Conservation (phyloP, 2,888 invertebrate species). For the Ophion slaviceki region DNA sequence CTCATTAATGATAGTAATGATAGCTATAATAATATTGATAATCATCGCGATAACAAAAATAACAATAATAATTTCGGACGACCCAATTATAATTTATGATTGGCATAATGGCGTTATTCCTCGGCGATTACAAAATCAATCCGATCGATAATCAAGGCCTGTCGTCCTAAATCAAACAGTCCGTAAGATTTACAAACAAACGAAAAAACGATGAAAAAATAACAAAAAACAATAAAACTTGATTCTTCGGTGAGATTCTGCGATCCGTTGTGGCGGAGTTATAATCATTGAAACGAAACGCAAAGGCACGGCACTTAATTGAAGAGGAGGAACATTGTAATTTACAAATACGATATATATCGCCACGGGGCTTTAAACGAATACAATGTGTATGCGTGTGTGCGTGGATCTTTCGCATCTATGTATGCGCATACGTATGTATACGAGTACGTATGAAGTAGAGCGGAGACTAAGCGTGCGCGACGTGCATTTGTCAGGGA, state of each 20-base stretch:
- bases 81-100: background rate
- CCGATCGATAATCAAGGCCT: constrained; percentile 19
- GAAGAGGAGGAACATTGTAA: constrained; percentile 53
- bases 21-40: too few species aligned
- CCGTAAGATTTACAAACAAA: constrained; percentile 2
- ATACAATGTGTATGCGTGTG: background rate
- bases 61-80: too few species aligned
- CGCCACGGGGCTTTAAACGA: constrained; percentile 44
- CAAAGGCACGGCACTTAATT: constrained; percentile 33
- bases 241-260: background rate
- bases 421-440: background rate
- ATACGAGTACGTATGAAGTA: constrained; percentile 8
- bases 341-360: constrained; percentile 45
- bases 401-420: background rate
- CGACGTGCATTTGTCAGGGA: constrained; percentile 69
- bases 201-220: too few species aligned
- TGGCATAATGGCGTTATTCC: background rate
- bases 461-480: constrained; percentile 50
- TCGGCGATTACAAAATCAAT: constrained; percentile 12
- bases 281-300: constrained; percentile 12
- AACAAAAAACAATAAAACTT: too few species aligned
- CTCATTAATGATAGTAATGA: too few species aligned
- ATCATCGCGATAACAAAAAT: too few species aligned
- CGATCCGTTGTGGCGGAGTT: constrained; percentile 24
- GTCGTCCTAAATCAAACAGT: constrained; percentile 41